Conservation (phyloP, 2,113 vertebrate genomes). For the Elanoides forficatus region DNA sequence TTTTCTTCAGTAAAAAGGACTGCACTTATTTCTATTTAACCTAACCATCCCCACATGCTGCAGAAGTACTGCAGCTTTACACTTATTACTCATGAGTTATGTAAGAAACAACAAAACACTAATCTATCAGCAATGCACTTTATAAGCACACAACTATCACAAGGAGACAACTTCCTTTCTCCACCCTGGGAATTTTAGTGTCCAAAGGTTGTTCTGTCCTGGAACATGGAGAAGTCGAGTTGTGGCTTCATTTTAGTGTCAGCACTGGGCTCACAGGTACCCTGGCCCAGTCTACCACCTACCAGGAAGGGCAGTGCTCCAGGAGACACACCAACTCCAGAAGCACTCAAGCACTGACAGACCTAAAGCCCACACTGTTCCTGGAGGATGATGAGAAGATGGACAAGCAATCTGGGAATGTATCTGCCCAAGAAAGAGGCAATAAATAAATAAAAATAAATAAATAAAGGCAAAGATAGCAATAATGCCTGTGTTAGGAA, state of each 20-base stretch:
- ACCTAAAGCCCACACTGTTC: not conserved
- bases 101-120: not conserved
- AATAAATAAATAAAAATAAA: not conserved
- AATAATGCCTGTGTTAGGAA: not conserved
- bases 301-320: not conserved
- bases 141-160: accelerated
- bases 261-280: not conserved
- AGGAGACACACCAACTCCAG: not conserved
- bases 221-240: accelerated
- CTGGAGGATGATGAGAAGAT: not conserved
- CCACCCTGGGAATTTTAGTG: not conserved
- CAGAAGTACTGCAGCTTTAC: not conserved
- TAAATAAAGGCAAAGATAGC: not conserved
- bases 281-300: not conserved
- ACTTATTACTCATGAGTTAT: not conserved
- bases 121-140: not conserved
- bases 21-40: not conserved
- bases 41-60: not conserved
- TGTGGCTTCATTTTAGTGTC: not conserved
- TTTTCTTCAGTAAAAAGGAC: not conserved
- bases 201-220: not conserved
- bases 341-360: not conserved
- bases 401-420: not conserved
- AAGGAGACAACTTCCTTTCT: not conserved
- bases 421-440: not conserved